Evolutionary conservation across 2,888 invertebrate genomes (phyloP).

Genomic region (Zelleria hepariella): DNA sequence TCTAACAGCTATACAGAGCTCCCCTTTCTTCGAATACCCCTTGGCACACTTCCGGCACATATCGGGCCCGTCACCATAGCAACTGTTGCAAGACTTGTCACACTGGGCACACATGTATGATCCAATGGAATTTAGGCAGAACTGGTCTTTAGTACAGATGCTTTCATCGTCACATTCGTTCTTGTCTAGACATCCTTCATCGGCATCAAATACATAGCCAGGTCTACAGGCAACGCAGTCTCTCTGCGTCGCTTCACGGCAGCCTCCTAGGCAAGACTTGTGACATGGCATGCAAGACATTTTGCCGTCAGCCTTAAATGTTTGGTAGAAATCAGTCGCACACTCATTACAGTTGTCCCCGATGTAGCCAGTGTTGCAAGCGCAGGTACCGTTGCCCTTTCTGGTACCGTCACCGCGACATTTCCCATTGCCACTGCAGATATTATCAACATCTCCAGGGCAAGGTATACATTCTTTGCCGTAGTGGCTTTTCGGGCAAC

Average conservation of each 20-base stretch:
- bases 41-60: slow-evolving; percentile 87
- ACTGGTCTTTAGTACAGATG: slow-evolving; percentile 77
- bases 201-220: slow-evolving; percentile 82
- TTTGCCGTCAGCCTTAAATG: slow-evolving; percentile 81
- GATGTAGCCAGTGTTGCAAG: slow-evolving; percentile 85
- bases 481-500: slow-evolving; percentile 88
- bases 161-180: slow-evolving; percentile 82
- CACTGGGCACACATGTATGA: slow-evolving; percentile 86
- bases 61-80: slow-evolving; percentile 92
- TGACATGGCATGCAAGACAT: slow-evolving; percentile 86
- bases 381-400: slow-evolving; percentile 92
- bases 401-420: slow-evolving; percentile 89
- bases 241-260: slow-evolving; percentile 80
- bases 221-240: slow-evolving; percentile 72
- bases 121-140: slow-evolving; percentile 92
- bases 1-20: slow-evolving; percentile 81
- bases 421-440: slow-evolving; percentile 88
- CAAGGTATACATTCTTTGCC: slow-evolving; percentile 88
- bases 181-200: slow-evolving; percentile 85
- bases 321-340: slow-evolving; percentile 77
- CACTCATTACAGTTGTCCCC: slow-evolving; percentile 88
- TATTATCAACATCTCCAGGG: slow-evolving; percentile 77
- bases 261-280: slow-evolving; percentile 81
- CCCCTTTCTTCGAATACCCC: slow-evolving; percentile 79
- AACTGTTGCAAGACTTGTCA: slow-evolving; percentile 86